A percentile compares a stretch with the other conserved stretches of the same genome.
Conservation (phyloP, 2,797 vertebrate species). For the Aldrovandia affinis region DNA sequence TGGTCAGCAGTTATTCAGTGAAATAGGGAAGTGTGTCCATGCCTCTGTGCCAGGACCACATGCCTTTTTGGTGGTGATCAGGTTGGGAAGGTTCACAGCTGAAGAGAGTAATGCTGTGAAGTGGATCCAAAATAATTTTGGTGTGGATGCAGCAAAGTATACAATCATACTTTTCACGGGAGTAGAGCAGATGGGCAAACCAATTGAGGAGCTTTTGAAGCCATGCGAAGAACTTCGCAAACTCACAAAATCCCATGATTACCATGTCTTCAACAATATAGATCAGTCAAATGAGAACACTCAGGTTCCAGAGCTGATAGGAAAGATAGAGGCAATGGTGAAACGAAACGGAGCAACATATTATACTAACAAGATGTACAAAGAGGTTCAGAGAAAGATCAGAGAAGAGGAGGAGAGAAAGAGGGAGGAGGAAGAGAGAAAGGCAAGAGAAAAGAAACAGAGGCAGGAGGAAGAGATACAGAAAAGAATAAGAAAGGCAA, state of each 20-base stretch:
- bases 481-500: too few species aligned
- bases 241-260: background rate
- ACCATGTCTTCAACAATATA: too few species aligned
- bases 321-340: background rate
- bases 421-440: background rate
- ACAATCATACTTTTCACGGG: background rate
- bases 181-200: background rate
- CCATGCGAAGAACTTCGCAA: too few species aligned
- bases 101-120: slow-evolving; percentile 4
- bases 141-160: background rate
- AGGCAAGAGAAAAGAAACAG: too few species aligned
- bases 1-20: background rate
- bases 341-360: background rate
- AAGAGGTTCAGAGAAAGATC: background rate
- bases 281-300: too few species aligned
- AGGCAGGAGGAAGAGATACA: too few species aligned
- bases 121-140: background rate
- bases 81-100: background rate
- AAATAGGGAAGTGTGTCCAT: background rate
- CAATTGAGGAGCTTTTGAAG: background rate
- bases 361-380: slow-evolving; percentile 6
- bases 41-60: background rate
- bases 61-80: background rate
- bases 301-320: background rate
- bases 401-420: background rate